phyloP scores from a whole-genome alignment of 2,797 vertebrate genomes.

The Schizopygopsis pylzovi region DNA sequence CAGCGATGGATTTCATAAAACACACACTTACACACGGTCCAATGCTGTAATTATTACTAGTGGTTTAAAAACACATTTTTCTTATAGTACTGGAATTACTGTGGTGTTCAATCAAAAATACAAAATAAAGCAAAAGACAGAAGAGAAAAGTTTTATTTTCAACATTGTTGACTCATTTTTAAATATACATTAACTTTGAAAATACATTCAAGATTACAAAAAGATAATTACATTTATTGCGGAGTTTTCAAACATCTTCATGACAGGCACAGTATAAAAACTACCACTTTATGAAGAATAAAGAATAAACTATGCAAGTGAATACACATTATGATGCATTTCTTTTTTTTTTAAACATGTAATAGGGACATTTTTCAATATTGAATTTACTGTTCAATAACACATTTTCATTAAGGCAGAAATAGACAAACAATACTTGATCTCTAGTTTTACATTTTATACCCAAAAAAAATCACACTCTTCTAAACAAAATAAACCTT shows the following conservation, averaged over 20 bases:
- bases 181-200: slow-evolving; percentile 51
- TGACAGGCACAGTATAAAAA: slow-evolving; percentile 57
- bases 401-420: slow-evolving; percentile 8
- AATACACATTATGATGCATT: not conserved
- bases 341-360: not conserved
- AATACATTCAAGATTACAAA: slow-evolving; percentile 69
- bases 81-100: slow-evolving; percentile 17
- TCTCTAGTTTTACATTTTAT: not conserved
- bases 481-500: not conserved
- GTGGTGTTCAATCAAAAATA: not conserved
- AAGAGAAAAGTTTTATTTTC: slow-evolving; percentile 64
- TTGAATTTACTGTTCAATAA: slow-evolving; percentile 20
- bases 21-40: slow-evolving; percentile 21
- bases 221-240: slow-evolving; percentile 50
- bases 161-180: slow-evolving; percentile 56
- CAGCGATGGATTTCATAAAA: slow-evolving; percentile 73
- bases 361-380: not conserved
- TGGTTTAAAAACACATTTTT: slow-evolving; percentile 42
- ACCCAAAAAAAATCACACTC: not conserved
- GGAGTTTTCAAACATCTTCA: slow-evolving; percentile 4
- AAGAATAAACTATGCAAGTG: not conserved
- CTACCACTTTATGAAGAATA: not conserved
- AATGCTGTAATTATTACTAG: slow-evolving; percentile 46
- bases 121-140: not conserved
- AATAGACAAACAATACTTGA: not conserved